phyloP scores from a whole-genome alignment of 2,113 vertebrate genomes.

The Toxotes jaculatrix region DNA sequence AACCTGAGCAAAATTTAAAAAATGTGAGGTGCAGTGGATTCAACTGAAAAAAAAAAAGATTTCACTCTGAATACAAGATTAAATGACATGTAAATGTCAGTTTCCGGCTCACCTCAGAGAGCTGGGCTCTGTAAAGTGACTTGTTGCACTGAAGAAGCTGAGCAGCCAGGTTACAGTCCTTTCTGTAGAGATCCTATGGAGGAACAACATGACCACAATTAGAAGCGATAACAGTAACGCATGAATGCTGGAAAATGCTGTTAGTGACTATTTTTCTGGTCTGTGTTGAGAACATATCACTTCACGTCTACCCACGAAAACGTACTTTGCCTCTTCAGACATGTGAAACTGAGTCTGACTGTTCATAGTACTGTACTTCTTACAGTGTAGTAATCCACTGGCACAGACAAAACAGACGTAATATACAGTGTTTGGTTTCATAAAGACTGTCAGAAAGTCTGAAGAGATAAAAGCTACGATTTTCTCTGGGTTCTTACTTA shows the following conservation, averaged over 20 bases:
- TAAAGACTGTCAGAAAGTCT: not conserved
- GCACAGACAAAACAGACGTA: not conserved
- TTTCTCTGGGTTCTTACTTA: conserved; percentile 86
- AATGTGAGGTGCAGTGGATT: not conserved
- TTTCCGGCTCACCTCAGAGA: conserved; percentile 91
- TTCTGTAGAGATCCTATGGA: conserved; percentile 94
- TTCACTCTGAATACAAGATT: not conserved
- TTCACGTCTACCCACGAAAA: not conserved
- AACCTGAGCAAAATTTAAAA: not conserved
- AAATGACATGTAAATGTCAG: not conserved
- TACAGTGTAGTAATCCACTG: not conserved
- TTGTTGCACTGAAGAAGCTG: conserved; percentile 98
- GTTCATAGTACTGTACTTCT: not conserved
- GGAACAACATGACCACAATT: conserved; percentile 5
- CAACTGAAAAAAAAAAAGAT: not conserved
- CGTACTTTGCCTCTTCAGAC: not conserved
- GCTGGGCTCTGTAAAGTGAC: conserved; percentile 90
- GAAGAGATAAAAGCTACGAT: not conserved
- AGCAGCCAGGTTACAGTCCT: conserved; percentile 97
- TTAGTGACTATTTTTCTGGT: not conserved
- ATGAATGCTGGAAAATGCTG: not conserved
- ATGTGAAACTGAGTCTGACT: not conserved
- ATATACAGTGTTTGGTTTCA: not conserved
- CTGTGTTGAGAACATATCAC: not conserved
- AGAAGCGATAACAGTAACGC: not conserved